Base-by-base conservation (phyloP, 2,888 invertebrate genomes). In the Apotomis betuletana region DNA sequence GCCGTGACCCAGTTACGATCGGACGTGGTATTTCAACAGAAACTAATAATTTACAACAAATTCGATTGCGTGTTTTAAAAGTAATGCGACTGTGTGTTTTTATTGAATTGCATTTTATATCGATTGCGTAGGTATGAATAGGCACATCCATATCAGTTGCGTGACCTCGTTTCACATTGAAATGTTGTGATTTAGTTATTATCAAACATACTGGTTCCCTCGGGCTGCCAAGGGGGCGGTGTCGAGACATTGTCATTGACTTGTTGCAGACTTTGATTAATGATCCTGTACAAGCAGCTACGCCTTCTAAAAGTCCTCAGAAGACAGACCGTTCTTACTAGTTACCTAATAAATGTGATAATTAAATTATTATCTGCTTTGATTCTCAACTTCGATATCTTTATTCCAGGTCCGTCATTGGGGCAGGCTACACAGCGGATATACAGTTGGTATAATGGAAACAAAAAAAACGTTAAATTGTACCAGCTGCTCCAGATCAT, bases 401-500 rank as follows among this genome's bases (percentile, higher is more conserved):
- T 27, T 27, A 27, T 27, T 27, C 27, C 27, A 27, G 27, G 2
- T 27, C 27, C 27, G 27, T 27, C 41, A 41, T 6, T 6, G 41
- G 41, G 6, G 41, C 5, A 6, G 41, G 41, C 41, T 41, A 6
- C 41, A 41, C 41, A 15, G 1, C 15, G 15, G 6, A 41, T 41
- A 41, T 6, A 41, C 2, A 27, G 27, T 27, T 27, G 27, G 27
- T 27, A 27, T 27, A 27, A 6, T 3, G 41, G 3, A 41, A 41
- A 41, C 41, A 41, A 6, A 6, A 41, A 41, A 41, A 0, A 41
- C 41, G 41, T 41, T 41, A 6, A 6, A 6, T 41, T 41, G 41
- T 41, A 41, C 41, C 75, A 98, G 94, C 87, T 98, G 97, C 83
- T 99, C 98, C 78, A 98, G 90, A 88, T 98, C 98, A 83, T 98